Conservation (phyloP, 2,888 invertebrate species). For the Dione vanillae region DNA sequence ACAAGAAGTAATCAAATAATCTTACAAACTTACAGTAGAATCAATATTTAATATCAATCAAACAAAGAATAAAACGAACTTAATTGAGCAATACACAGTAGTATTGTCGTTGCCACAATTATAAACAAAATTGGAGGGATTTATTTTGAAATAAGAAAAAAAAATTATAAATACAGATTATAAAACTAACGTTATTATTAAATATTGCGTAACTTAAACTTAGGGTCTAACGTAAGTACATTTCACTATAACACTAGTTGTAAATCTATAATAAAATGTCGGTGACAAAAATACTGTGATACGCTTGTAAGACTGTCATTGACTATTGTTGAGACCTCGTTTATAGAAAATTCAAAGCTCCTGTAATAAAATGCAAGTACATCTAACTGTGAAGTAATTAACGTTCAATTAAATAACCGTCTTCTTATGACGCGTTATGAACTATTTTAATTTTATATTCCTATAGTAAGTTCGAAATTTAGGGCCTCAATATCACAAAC, state of each 20-base stretch:
- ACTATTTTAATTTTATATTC: conserved; percentile 20
- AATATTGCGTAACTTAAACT: conserved; percentile 52
- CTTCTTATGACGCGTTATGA: conserved; percentile 8
- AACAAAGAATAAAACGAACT: conserved; percentile 71
- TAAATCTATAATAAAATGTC: conserved; percentile 46
- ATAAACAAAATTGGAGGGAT: conserved; percentile 64
- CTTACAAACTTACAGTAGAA: conserved; percentile 46
- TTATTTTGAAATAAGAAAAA: conserved; percentile 58
- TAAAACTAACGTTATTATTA: conserved; percentile 52
- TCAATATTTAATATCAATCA: conserved; percentile 45
- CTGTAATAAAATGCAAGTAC: conserved; percentile 19
- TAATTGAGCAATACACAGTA: conserved; percentile 75
- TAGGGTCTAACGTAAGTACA: conserved; percentile 48
- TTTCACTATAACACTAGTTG: conserved; percentile 42
- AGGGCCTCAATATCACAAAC: conserved; percentile 48
- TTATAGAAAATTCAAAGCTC: conserved; percentile 15
- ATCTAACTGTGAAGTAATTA: conserved; percentile 21
- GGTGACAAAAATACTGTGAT: conserved; percentile 50
- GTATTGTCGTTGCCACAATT: conserved; percentile 75
- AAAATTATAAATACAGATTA: conserved; percentile 51
- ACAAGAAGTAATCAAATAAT: conserved; percentile 53
- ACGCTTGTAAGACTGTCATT: conserved; percentile 42
- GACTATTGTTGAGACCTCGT: conserved; percentile 45
- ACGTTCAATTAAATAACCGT: neutral
- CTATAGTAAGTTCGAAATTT: conserved; percentile 36